A percentile compares a stretch with the other conserved stretches of the same genome.
Conservation (phyloP, 2,888 invertebrate species). For the Cantharis lateralis region DNA sequence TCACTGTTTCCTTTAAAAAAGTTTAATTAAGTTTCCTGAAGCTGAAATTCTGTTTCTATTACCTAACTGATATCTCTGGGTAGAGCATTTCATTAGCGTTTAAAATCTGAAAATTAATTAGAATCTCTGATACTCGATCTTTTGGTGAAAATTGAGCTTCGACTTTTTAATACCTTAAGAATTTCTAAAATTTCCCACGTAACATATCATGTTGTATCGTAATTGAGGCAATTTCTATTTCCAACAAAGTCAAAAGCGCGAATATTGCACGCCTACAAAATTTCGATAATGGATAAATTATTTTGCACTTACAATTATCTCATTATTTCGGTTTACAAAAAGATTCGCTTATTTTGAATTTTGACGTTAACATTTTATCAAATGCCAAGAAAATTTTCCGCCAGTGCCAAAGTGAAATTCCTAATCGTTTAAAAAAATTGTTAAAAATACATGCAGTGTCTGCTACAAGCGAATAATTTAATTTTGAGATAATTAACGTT, state of each 20-base stretch:
- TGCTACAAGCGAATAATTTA: not conserved
- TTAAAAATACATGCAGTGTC: not conserved
- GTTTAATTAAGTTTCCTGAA: not conserved
- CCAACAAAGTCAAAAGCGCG: not conserved
- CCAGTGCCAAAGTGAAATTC: not conserved
- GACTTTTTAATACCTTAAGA: not conserved
- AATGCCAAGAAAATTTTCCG: not conserved
- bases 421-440: not conserved
- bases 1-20: not conserved
- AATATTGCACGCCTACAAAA: not conserved
- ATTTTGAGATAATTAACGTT: not conserved
- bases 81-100: not conserved
- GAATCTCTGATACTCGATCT: not conserved
- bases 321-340: not conserved
- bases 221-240: not conserved
- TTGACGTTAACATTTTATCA: not conserved
- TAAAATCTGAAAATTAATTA: not conserved
- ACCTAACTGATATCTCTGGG: not conserved
- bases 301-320: not conserved
- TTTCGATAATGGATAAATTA: not conserved
- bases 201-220: not conserved
- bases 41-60: not conserved
- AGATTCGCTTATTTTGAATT: not conserved
- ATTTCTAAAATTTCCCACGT: not conserved
- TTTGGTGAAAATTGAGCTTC: not conserved